Base-by-base conservation (phyloP, 2,113 vertebrate genomes). In the Actenoides hombroni region DNA sequence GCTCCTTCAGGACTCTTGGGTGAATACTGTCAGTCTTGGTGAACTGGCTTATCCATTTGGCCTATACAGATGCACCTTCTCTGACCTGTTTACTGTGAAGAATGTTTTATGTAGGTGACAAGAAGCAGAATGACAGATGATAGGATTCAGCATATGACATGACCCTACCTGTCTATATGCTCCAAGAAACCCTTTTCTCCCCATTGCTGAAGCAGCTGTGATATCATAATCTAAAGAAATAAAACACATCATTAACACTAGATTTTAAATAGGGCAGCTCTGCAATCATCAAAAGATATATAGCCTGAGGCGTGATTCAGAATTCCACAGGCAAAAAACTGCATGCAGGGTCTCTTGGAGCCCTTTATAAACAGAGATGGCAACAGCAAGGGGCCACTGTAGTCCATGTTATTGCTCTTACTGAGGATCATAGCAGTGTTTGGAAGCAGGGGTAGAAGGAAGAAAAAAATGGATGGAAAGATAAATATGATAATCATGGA, bases 141-240 rank as follows among this genome's bases (percentile, higher is more conserved):
- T 44, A 17, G 13, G 18, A 54, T 70, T 74, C 56, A 60, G 40
- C 40, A 60, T 12, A 49, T 11, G 33, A 51, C 12, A 51, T 75
- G 57, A 82, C 13, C 78, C 48, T 98, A 99, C 99, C 98, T 97
- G 28, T 99, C 98, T 69, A 98, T 69, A 17, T 99, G 99, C 54
- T 98, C 98, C 95, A 99, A 96, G 96, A 99, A 99, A 48, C 99
- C 99, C 3, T 98, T 98, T 92, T 98, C 96, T 86, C 99, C 99
- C 99, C 99, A 99, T 11, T 97, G 97, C 49, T 99, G 97, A 84
- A 99, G 97, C 87, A 99, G 97, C 94, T 99, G 98, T 65, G 97
- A 98, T 92, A 99, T 89, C 98, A 99, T 97, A 57, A 99, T 92
- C 99, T 99, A 94, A 59, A 95, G 82, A 88, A 94, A 97, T 25